Conservation (phyloP, 1,140 invertebrate species). For the Planococcus citri region DNA sequence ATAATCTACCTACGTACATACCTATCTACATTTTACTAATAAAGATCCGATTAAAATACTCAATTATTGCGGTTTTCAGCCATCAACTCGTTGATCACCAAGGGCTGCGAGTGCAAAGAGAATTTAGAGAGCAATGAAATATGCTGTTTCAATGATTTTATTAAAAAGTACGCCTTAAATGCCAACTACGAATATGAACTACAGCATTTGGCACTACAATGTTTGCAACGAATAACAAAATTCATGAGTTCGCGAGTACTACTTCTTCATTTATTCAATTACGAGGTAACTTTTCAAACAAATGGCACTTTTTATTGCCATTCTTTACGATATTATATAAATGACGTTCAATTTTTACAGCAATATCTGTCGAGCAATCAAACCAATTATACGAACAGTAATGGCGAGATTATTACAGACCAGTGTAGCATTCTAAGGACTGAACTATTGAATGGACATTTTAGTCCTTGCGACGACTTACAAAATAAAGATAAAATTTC, state of each 20-base stretch:
- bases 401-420: not conserved
- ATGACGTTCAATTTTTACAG: not conserved
- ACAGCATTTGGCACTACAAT: not conserved
- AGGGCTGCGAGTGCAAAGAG: too few species aligned
- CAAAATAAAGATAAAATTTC: not conserved
- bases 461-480: not conserved
- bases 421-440: not conserved
- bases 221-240: not conserved
- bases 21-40: too few species aligned
- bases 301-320: too few species aligned
- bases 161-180: not conserved
- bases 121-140: too few species aligned
- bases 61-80: too few species aligned
- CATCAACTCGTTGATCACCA: too few species aligned
- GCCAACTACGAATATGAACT: not conserved
- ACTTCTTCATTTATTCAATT: not conserved
- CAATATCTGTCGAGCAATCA: not conserved
- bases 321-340: too few species aligned
- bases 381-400: not conserved
- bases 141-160: not conserved
- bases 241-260: not conserved
- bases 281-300: too few species aligned
- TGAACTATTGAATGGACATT: not conserved
- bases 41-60: too few species aligned
- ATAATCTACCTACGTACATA: too few species aligned